Evolutionary conservation across 2,113 vertebrate species (phyloP).

Genomic region (Hucho hucho): DNA sequence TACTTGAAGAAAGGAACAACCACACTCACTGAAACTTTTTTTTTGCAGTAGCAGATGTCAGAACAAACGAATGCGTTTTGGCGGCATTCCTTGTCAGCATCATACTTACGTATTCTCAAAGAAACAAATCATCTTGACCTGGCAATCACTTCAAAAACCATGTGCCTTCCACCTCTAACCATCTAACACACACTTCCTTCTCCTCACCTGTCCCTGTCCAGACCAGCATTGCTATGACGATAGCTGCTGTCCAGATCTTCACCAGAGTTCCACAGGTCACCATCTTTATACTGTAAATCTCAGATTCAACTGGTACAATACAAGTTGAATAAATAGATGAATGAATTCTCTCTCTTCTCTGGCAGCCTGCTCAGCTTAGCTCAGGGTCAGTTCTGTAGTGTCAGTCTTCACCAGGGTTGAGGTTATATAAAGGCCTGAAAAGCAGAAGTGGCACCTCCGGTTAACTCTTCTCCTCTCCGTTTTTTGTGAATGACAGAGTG

Average conservation of each 20-base stretch:
- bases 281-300: slow-evolving; percentile 36
- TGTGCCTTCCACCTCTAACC: neutral
- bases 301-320: neutral
- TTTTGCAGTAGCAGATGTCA: no score
- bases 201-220: slow-evolving; percentile 3
- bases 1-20: no score
- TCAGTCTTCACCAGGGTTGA: neutral
- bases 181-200: neutral
- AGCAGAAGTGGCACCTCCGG: slow-evolving; percentile 39
- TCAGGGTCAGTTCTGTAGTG: neutral
- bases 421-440: slow-evolving; percentile 29
- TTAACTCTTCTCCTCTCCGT: slow-evolving; percentile 1
- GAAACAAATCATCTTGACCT: no score
- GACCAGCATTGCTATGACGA: slow-evolving; percentile 11
- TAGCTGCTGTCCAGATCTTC: slow-evolving; percentile 20
- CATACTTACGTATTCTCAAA: no score
- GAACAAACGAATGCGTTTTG: no score
- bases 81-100: no score
- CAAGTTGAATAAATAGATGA: neutral
- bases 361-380: neutral
- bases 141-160: no score
- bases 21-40: neutral
- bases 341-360: slow-evolving; percentile 4
- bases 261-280: slow-evolving; percentile 9
- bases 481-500: neutral